Evolutionary conservation across 2,888 invertebrate species (phyloP).

Genomic region (Nebria salina): DNA sequence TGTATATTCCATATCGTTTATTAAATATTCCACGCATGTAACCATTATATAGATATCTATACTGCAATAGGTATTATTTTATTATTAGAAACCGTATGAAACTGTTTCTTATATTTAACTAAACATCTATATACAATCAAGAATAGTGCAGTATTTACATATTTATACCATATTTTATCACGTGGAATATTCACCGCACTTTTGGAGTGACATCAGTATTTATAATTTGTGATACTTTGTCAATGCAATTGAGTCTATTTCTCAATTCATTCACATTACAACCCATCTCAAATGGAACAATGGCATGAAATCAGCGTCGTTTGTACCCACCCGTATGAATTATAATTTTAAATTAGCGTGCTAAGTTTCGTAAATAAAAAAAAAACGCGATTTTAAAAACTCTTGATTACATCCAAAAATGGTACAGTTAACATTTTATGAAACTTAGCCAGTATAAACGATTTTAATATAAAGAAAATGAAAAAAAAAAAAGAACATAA

Average conservation of each 20-base stretch:
- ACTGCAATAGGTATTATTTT: neutral
- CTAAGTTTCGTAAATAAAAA: neutral
- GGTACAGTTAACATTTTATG: no score
- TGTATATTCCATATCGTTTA: neutral
- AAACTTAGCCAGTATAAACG: no score
- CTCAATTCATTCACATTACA: conserved; percentile 35
- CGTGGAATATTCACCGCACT: conserved; percentile 34
- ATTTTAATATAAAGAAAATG: no score
- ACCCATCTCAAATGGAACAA: conserved; percentile 19
- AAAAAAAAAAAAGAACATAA: no score
- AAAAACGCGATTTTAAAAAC: neutral
- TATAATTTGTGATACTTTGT: conserved; percentile 45
- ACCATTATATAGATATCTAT: neutral
- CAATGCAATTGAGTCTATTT: conserved; percentile 36
- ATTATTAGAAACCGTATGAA: neutral
- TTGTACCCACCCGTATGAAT: conserved; percentile 31
- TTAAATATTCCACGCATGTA: neutral
- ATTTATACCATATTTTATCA: neutral
- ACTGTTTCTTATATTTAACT: neutral
- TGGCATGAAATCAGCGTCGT: conserved; percentile 24
- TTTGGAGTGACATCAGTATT: conserved; percentile 46
- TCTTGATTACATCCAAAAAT: no score
- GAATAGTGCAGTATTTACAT: neutral
- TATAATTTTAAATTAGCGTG: conserved; percentile 6
- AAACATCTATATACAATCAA: neutral